Percentiles rank a stretch among this genome's conserved stretches.
These are phyloP conservation scores for Calidris pugnax DNA, from an alignment of 2,113 vertebrate species.

Conservation along the genomic window DNA sequence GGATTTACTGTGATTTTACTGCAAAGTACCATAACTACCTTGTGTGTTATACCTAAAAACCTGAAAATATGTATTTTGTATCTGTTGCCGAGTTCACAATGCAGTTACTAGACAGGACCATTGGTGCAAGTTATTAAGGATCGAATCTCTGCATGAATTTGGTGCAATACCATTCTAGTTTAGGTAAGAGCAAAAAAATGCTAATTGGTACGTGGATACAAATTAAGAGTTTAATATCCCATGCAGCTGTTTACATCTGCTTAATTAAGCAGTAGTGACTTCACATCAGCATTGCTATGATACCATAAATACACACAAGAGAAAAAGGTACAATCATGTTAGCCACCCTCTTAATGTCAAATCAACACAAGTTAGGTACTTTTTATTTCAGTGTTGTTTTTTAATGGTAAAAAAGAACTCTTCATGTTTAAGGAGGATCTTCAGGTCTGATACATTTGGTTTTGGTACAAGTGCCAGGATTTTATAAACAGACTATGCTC, in stretches of 20 bases:
- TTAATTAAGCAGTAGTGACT: slow-evolving; percentile 44
- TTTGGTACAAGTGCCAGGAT: background rate
- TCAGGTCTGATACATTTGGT: background rate
- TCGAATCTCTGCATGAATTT: background rate
- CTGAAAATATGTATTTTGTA: background rate
- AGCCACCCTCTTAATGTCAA: background rate
- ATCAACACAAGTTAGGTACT: background rate
- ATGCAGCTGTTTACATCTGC: slow-evolving; percentile 57
- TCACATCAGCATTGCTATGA: slow-evolving; percentile 25
- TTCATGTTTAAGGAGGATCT: background rate
- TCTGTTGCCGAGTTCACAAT: background rate
- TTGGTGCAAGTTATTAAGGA: background rate
- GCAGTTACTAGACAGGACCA: background rate
- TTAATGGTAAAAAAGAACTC: background rate
- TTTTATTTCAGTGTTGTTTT: background rate
- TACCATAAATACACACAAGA: background rate
- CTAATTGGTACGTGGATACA: background rate
- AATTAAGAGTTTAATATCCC: slow-evolving; percentile 49
- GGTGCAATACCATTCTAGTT: background rate
- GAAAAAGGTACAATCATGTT: background rate
- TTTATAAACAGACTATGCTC: background rate
- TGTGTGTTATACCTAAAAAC: background rate
- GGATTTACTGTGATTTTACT: background rate
- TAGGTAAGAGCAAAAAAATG: background rate
- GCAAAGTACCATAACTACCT: background rate